phyloP scores from a whole-genome alignment of 30 jellyfish, hydroid and myxozoan species.

The Aurelia sp. region DNA sequence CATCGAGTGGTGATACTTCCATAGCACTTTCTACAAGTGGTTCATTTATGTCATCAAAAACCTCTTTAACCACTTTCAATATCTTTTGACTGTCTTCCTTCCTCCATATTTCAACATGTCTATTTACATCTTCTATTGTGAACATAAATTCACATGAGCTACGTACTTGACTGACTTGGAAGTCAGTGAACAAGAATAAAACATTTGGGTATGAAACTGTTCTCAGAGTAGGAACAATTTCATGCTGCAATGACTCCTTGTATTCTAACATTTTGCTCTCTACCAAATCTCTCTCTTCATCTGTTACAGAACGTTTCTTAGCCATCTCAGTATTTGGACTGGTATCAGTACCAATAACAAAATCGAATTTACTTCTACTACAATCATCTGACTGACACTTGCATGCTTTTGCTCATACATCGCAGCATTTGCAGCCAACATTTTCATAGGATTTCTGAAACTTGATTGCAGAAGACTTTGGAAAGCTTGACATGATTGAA shows the following conservation, averaged over 20 bases:
- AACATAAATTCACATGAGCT: not conserved
- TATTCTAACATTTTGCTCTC: not conserved
- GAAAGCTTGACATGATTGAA: not conserved
- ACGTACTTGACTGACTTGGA: constrained; percentile 1
- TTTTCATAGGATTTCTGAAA: not conserved
- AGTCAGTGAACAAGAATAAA: not conserved
- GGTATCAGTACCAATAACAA: not conserved
- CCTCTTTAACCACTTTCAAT: not conserved
- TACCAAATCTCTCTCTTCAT: constrained; percentile 1
- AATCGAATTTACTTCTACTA: not conserved
- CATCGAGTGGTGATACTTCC: not conserved
- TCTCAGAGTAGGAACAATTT: not conserved
- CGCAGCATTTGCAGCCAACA: constrained; percentile 11
- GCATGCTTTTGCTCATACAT: not conserved
- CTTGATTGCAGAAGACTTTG: not conserved
- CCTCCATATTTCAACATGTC: not conserved
- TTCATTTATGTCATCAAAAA: not conserved
- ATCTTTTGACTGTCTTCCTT: not conserved
- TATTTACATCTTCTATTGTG: not conserved
- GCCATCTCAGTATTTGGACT: constrained; percentile 2
- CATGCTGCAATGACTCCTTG: constrained; percentile 1
- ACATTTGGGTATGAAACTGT: constrained; percentile 6
- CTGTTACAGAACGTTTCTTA: not conserved
- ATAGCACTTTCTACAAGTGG: not conserved
- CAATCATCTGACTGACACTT: not conserved